Percentiles rank a stretch among this genome's conserved stretches.
Evolutionary conservation across 2,113 vertebrate genomes (phyloP).

Genomic region (Gallinago jamesoni): DNA sequence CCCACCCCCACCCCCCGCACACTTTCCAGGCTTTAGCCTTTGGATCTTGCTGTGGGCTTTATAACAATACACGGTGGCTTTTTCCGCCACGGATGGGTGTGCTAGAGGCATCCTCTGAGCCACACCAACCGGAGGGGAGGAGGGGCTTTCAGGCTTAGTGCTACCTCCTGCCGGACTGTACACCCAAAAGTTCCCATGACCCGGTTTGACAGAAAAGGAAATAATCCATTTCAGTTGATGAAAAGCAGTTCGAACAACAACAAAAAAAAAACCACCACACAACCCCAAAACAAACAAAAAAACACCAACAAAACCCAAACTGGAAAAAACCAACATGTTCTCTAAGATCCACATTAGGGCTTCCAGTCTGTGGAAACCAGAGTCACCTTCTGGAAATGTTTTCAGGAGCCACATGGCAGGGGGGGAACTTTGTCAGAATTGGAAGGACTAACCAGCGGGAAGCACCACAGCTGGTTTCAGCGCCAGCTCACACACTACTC

Average conservation of each 20-base stretch:
- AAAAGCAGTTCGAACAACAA: not conserved
- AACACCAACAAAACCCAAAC: no score
- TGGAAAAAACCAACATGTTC: not conserved
- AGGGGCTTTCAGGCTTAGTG: not conserved
- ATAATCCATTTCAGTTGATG: not conserved
- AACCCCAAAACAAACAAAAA: no score
- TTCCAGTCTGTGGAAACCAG: not conserved
- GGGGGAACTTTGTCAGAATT: not conserved
- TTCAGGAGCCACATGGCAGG: accelerated
- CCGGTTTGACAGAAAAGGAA: not conserved
- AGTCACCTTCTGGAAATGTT: not conserved
- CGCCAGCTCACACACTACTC: not conserved
- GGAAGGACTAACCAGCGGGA: not conserved
- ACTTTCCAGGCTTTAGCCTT: not conserved
- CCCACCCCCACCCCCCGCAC: not conserved
- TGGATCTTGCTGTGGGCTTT: accelerated
- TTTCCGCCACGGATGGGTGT: not conserved
- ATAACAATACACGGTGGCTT: not conserved
- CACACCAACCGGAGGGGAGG: not conserved
- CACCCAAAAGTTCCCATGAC: not conserved
- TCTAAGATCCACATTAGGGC: not conserved
- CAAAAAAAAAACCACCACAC: not conserved
- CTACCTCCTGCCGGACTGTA: not conserved
- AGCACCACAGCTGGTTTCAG: not conserved
- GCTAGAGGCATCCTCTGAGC: not conserved